Evolutionary conservation across 2,113 vertebrate genomes (phyloP), one percentile per base, ranked within the genome.

Genomic region (Mesoclemmys tuberculata): DNA sequence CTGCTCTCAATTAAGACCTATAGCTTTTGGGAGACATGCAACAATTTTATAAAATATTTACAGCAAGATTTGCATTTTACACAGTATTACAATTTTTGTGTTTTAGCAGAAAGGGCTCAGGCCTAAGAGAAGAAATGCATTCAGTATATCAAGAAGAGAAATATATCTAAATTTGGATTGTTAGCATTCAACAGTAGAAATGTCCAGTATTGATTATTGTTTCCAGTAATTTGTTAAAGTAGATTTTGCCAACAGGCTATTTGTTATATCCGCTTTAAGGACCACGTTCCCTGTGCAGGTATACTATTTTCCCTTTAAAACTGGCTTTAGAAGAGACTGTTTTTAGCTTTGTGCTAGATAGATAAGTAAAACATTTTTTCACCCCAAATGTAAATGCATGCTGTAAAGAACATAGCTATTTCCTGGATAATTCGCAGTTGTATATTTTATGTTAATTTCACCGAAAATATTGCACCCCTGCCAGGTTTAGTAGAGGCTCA

Each of bases 31-130:
- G 98, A 98, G 98, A 91, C 98, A 98, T 98, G 98, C 98, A 98
- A 98, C 98, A 98, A 98, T 98, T 98, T 98, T 98, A 98, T 98
- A 98, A 98, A 98, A 98, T 98, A 98, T 98, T 98, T 98, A 98
- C 98, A 98, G 97, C 92, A 21, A 97, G 95, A 98, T 98, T 98
- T 98, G 98, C 98, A 98, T 98, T 98, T 98, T 98, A 97, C 98
- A 98, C 98, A 96, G 97, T 97, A 97, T 97, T 98, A 98, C 97
- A 95, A 96, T 98, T 98, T 98, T 98, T 97, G 92, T 97, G 95
- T 98, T 98, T 79, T 97, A 97, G 96, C 95, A 97, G 97, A 97
- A 97, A 95, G 95, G 94, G 96, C 95, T 93, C 93, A 95, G 97
- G 97, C 91, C 92, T 97, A 97, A 81, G 82, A 95, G 89, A 96